These are phyloP conservation scores for Drosophila ohnishii DNA, from an alignment of 1,140 invertebrate genomes.

Conservation along the genomic window DNA sequence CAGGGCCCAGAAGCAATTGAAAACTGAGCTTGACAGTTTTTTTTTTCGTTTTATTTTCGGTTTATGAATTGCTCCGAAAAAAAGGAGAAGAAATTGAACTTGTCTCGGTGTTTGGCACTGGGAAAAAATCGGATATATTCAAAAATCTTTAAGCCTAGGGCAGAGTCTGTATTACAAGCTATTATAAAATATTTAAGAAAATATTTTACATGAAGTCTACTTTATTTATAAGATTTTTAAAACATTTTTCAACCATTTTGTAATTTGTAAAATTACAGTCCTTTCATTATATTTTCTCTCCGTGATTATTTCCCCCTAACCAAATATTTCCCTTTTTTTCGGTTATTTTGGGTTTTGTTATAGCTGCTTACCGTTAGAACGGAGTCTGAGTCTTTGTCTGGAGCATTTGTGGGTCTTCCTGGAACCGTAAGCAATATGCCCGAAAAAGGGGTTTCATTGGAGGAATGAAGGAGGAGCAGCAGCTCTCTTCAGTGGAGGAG, in stretches of 20 bases:
- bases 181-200: neutral
- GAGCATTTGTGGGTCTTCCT: slow-evolving; percentile 77
- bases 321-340: slow-evolving; percentile 26
- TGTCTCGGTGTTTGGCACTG: slow-evolving; percentile 28
- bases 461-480: neutral
- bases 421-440: slow-evolving; percentile 72
- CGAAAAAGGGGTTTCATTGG: slow-evolving; percentile 21
- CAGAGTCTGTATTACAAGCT: no score
- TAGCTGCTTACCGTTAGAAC: slow-evolving; percentile 76
- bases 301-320: slow-evolving; percentile 3
- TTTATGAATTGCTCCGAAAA: slow-evolving; percentile 66
- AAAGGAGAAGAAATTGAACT: slow-evolving; percentile 67
- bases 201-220: neutral
- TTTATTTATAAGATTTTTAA: neutral
- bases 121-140: neutral
- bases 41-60: slow-evolving; percentile 49
- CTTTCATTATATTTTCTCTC: slow-evolving; percentile 12
- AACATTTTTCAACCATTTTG: neutral
- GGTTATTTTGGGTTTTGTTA: slow-evolving; percentile 44
- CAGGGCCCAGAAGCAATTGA: slow-evolving; percentile 67
- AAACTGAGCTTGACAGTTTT: slow-evolving; percentile 75
- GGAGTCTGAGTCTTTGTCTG: slow-evolving; percentile 56
- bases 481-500: neutral
- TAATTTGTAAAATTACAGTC: neutral
- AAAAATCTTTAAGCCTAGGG: no score